Base-by-base conservation (phyloP, 2,797 vertebrate species). In the Rhynchonycteris naso region DNA sequence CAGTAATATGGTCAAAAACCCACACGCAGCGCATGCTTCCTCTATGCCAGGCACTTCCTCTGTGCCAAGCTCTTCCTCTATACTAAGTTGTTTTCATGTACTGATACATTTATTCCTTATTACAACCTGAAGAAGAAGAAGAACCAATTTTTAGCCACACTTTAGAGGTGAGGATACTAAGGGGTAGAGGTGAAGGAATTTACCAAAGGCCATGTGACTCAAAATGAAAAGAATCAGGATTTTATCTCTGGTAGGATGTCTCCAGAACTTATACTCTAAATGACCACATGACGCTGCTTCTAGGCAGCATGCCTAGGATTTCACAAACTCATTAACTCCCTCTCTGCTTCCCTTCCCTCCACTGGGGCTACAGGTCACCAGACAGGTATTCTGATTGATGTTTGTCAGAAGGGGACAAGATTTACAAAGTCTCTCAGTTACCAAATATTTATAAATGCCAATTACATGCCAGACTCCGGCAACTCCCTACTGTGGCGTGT, bases 341-440 rank as follows among this genome's bases (percentile, higher is more conserved):
- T 92, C 35, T 69, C 76, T 81, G 71, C 50, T 91, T 88, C 79
- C 79, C 4, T 88, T 24, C 91, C 9, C 68, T 66, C 61, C 82
- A 4, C 58, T 43, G 50, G 19, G 38, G 38, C 26, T 43, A 28
- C 12, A 47, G 63, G 33, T 43, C 35, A 38, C 28, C 18, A 38
- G 52, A 26, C 59, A 80, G 78, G 38, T 63, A 54, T 54, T 69
- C 52, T 59, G 88, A 33, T 22, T 19, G 50, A 68, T 75, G 21
- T 18, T 66, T 76, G 30, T 58, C 68, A 76, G 54, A 87, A 91
- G 47, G 11, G 19, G n/a, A 85, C 75, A 69, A 43, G 79, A 66
- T 16, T 59, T 33, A 4, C 78, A 80, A 74, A 88, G 72, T 92
- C 24, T 19, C 54, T 74, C 26, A 24, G 69, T 35, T 35, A 19